A percentile compares a stretch with the other conserved stretches of the same genome.
Conservation (phyloP, 2,888 invertebrate species). For the Globia sparganii region DNA sequence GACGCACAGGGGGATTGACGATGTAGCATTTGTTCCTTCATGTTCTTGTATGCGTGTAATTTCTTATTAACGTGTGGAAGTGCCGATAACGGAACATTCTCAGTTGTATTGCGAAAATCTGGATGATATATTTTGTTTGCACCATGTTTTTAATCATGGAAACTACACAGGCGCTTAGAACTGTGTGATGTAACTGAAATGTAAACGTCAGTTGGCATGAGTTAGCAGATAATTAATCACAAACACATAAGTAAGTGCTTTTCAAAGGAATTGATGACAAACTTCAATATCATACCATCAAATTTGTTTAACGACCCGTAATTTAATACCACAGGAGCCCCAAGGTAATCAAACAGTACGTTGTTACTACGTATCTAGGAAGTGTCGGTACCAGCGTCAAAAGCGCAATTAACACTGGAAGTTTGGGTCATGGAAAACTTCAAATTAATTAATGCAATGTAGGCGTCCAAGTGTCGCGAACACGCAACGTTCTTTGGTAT, state of each 20-base stretch:
- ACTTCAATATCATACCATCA: conserved; percentile 61
- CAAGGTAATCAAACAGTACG: conserved; percentile 69
- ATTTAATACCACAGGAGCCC: conserved; percentile 59
- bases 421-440: conserved; percentile 77
- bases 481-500: conserved; percentile 75
- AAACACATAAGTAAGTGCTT: conserved; percentile 43
- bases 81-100: conserved; percentile 27
- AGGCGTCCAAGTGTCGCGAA: conserved; percentile 77
- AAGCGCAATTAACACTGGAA: conserved; percentile 82
- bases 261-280: conserved; percentile 54
- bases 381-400: conserved; percentile 72
- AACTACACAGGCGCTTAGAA: too few relatives aligned
- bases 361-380: conserved; percentile 64
- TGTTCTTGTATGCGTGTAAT: conserved; percentile 53
- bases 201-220: neutral
- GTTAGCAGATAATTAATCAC: conserved; percentile 14
- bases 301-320: conserved; percentile 62
- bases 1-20: conserved; percentile 64
- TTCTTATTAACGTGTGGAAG: conserved; percentile 50
- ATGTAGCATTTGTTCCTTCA: conserved; percentile 53
- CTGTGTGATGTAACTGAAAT: neutral
- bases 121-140: neutral
- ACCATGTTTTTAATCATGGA: neutral
- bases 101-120: conserved; percentile 16
- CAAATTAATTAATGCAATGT: conserved; percentile 83